Percentiles rank a stretch among this genome's conserved stretches.
phyloP scores from a whole-genome alignment of 2,888 invertebrate genomes.

The Pachydiplax longipennis region DNA sequence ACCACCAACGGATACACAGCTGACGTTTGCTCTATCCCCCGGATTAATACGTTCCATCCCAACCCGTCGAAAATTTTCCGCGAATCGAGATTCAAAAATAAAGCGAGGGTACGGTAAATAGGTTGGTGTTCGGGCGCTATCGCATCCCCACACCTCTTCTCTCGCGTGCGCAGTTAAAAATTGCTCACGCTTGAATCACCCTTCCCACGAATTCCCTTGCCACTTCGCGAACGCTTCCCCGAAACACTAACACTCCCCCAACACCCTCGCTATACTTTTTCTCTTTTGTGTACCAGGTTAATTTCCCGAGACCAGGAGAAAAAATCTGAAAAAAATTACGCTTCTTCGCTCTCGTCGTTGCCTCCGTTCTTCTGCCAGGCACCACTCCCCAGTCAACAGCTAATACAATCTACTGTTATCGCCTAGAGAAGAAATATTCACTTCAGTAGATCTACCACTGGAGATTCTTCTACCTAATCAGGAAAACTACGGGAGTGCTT shows the following conservation, averaged over 20 bases:
- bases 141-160: not conserved
- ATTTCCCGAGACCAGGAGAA: too few species aligned
- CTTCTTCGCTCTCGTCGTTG: too few species aligned
- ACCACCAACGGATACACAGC: too few species aligned
- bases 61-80: not conserved
- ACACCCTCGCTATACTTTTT: not conserved
- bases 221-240: not conserved
- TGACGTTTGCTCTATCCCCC: too few species aligned
- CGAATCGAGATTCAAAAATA: not conserved
- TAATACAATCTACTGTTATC: too few species aligned
- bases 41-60: not conserved
- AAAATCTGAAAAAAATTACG: too few species aligned
- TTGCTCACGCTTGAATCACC: constrained; percentile 6
- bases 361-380: too few species aligned
- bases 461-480: too few species aligned
- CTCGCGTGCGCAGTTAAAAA: constrained; percentile 12
- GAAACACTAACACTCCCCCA: not conserved
- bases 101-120: not conserved
- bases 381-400: too few species aligned
- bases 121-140: not conserved
- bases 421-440: too few species aligned
- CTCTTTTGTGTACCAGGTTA: not conserved
- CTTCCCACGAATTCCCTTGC: not conserved
- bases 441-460: too few species aligned
- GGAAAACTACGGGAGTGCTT: too few species aligned